These are phyloP conservation scores for Eristalinus sepulchralis DNA, from an alignment of 2,888 invertebrate species.

Conservation along the genomic window DNA sequence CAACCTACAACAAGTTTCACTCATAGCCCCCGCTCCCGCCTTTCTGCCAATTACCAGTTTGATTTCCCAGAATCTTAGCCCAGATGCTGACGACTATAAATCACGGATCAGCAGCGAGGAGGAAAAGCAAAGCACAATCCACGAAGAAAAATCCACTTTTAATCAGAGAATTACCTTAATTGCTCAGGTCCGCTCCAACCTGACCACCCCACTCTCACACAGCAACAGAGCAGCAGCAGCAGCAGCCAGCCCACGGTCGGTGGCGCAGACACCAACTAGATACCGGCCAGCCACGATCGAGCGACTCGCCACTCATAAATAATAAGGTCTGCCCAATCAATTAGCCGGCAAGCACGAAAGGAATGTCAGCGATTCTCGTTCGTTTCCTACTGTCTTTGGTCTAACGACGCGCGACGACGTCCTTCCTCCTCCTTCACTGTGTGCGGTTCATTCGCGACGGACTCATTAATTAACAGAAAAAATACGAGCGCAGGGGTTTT, in stretches of 20 bases:
- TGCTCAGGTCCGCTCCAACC: constrained; percentile 33
- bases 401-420: constrained; percentile 12
- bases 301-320: constrained; percentile 54
- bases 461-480: constrained; percentile 49
- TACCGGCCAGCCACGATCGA: background rate
- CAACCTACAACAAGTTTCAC: too few relatives aligned
- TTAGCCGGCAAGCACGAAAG: constrained; percentile 63
- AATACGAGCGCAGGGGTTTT: background rate
- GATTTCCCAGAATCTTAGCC: constrained; percentile 49
- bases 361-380: constrained; percentile 60
- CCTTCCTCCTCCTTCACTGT: constrained; percentile 6
- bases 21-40: too few relatives aligned
- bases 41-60: background rate
- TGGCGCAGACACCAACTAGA: background rate
- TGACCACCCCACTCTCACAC: background rate
- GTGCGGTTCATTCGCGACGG: background rate
- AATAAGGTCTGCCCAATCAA: constrained; percentile 66
- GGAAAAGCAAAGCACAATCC: background rate
- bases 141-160: constrained; percentile 56
- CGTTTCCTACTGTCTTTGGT: constrained; percentile 24
- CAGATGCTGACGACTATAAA: constrained; percentile 55
- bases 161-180: constrained; percentile 64
- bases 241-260: background rate
- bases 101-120: constrained; percentile 20
- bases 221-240: too few relatives aligned